Evolutionary conservation across 2,888 invertebrate species (phyloP).

Genomic region (Pristionchus maxplancki): DNA sequence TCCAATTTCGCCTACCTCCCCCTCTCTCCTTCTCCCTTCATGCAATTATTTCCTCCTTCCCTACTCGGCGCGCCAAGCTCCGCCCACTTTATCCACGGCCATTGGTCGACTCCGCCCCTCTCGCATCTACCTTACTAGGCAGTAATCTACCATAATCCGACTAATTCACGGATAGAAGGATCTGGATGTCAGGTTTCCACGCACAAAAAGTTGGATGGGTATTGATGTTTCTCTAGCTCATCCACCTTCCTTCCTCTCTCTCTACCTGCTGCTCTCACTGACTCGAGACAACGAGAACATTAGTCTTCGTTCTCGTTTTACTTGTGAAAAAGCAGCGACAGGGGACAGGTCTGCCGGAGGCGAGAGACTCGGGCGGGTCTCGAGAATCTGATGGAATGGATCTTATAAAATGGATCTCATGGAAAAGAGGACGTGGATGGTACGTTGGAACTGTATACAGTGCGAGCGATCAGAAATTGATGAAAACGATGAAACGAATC

Average conservation of each 20-base stretch:
- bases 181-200: neutral
- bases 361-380: neutral
- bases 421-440: neutral
- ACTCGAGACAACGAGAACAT: slow-evolving; percentile 18
- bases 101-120: slow-evolving; percentile 23
- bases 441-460: neutral
- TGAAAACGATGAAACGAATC: neutral
- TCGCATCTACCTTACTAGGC: neutral
- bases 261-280: neutral
- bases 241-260: neutral
- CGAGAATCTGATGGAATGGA: too few relatives aligned
- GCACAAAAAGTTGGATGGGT: neutral
- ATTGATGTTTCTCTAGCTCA: slow-evolving; percentile 36
- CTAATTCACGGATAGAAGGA: neutral
- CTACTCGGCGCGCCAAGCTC: neutral
- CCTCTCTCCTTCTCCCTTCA: neutral
- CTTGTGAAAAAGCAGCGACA: slow-evolving; percentile 17
- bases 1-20: slow-evolving; percentile 40
- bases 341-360: neutral
- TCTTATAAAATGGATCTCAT: neutral
- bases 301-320: slow-evolving; percentile 41
- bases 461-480: neutral
- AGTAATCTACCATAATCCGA: slow-evolving; percentile 25
- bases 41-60: slow-evolving; percentile 47
- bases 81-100: slow-evolving; percentile 34